phyloP scores from a whole-genome alignment of 2,113 vertebrate genomes.

The Dendrocopos noguchii region DNA sequence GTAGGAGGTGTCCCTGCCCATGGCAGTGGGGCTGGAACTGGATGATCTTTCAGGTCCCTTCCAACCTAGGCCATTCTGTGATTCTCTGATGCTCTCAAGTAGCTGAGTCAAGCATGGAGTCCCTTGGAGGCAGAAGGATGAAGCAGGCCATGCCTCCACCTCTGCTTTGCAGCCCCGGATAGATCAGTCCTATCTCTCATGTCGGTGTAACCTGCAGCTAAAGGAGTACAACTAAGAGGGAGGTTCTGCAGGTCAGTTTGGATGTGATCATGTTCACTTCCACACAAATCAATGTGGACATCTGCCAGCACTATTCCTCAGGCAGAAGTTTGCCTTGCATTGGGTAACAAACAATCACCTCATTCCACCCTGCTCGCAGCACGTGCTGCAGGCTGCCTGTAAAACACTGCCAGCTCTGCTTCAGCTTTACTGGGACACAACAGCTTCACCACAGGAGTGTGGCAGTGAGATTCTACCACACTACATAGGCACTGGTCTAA shows the following conservation, averaged over 20 bases:
- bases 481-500: no score
- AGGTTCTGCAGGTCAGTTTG: background rate
- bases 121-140: no score
- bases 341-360: background rate
- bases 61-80: no score
- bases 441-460: background rate
- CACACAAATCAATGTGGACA: background rate
- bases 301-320: background rate
- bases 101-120: no score
- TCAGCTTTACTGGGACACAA: background rate
- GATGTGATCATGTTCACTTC: fast-evolving
- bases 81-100: no score
- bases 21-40: no score
- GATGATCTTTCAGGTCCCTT: no score
- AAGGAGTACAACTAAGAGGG: background rate
- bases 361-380: background rate
- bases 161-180: no score
- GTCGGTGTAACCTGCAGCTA: background rate
- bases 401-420: background rate
- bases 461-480: background rate
- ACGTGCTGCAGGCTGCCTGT: fast-evolving
- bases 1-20: no score
- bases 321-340: background rate
- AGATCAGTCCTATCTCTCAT: background rate
- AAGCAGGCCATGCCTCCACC: no score